Evolutionary conservation across 1,140 invertebrate species (phyloP), one percentile per base, ranked within the genome.

Genomic region (Drosophila lacertosa): DNA sequence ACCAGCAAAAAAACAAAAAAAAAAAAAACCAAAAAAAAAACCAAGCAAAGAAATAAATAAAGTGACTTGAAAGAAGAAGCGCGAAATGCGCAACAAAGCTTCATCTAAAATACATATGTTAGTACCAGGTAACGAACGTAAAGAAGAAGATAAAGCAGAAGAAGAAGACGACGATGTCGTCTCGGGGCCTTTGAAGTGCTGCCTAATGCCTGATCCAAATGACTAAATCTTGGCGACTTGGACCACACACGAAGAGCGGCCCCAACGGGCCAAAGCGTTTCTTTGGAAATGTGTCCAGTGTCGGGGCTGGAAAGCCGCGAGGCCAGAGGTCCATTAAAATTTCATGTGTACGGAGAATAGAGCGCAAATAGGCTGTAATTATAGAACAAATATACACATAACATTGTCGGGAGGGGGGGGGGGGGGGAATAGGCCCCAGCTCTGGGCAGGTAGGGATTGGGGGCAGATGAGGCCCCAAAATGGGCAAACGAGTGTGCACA

Each of bases 341-440:
- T 77, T 74, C 71, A 74, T 77, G 71, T 74, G 66, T 74, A 77
- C 74, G 44, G 71, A 74, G 71, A 77, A 77, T 74, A 70, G 71
- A 74, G 74, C 71, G 71, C 74, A 77, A 77, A 77, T 77, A 74
- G 74, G 74, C 71, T 64, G 74, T 77, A 77, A 77, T 77, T 77
- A 77, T 77, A 77, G 74, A 77, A 77, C 71, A 74, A 74, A 77
- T 74, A 77, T 50, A 74, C 65, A 73, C 64, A 73, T 53, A 67
- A 63, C 64, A 62, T 2, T 67, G n/a, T n/a, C n/a, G n/a, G 48
- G 63, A 57, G 42, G 26, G 32, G 20, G 10, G 32, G 10, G 4
- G 32, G 48, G 16, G 48, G 26, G 16, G 3, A 7, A 26, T 9
- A 13, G 22, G 4, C 13, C 24, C 3, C 15, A n/a, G 4, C 13